Base-by-base conservation (phyloP, 2,888 invertebrate genomes). In the Ectemnius continuus region DNA sequence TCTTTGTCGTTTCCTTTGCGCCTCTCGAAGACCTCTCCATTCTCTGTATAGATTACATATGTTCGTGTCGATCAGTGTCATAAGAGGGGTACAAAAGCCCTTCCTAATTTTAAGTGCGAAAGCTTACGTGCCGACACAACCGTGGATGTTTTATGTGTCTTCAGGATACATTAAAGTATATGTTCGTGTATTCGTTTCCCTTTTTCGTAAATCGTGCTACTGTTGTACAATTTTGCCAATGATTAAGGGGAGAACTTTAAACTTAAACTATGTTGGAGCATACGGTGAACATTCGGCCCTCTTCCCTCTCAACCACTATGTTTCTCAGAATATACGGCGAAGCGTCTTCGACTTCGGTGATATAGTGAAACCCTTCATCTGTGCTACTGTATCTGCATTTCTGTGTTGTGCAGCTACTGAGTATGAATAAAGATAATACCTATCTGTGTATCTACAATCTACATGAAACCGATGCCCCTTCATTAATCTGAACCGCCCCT, bases 381-480 rank as follows among this genome's bases (percentile, higher is more conserved):
- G 67, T 81, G 70, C 75, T 68, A 75, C 63, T 78, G 70, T 74
- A 80, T 78, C 76, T 82, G 78, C 76, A 78, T 82, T 80, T 82
- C 70, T 81, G 72, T 81, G 77, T 83, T 78, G 66, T 78, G 78
- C 74, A 81, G 79, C 71, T 82, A 82, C 73, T 78, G 73, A 75
- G 70, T 80, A 81, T 73, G 76, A 79, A 86, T 81, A 80, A 79
- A 83, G 75, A 61, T 75, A 78, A 70, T 83, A 82, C 75, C 83
- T 82, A 84, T 77, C 79, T 85, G 79, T 83, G 78, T 82, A 83
- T 83, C 70, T 76, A 78, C 74, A 79, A 36, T 36, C 36, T 36
- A 6, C 36, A 36, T 11, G 36, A 5, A 36, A 36, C 11, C 36
- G 36, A 36, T 11, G 36, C 36, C 11, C 36, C 36, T 36, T 36